Conservation (phyloP, 92 coral and sea anemone genomes). For the Epizoanthus ramosus region DNA sequence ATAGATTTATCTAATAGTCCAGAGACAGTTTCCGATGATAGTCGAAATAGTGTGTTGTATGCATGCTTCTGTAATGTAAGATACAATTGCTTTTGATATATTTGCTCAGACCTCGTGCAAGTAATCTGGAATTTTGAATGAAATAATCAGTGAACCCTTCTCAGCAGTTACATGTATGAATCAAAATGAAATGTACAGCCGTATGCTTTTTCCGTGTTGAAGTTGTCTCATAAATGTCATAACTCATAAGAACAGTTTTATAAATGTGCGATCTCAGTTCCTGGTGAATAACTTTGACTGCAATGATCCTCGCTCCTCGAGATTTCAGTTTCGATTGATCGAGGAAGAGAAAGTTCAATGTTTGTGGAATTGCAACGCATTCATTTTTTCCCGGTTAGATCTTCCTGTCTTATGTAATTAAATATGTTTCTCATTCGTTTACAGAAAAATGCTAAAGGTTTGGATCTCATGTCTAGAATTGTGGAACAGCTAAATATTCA, state of each 20-base stretch:
- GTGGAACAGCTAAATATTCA: conserved; percentile 81
- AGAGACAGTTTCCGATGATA: neutral
- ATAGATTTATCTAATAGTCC: neutral
- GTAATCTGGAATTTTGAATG: neutral
- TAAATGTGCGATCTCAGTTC: no score
- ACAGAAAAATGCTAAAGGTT: conserved; percentile 96
- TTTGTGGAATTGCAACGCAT: neutral
- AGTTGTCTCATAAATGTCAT: no score
- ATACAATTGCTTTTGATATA: neutral
- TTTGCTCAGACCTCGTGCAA: conserved; percentile 41
- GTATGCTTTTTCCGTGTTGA: no score
- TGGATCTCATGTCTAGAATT: conserved; percentile 82
- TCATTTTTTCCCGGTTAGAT: conserved; percentile 1
- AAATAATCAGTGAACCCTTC: no score
- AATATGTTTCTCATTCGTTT: conserved; percentile 24
- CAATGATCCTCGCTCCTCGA: no score
- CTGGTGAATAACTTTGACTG: no score
- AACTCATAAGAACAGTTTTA: no score
- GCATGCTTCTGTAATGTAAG: neutral
- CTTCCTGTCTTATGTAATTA: neutral
- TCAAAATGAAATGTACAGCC: neutral
- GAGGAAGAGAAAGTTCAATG: neutral
- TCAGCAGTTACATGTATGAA: no score
- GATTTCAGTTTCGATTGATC: neutral
- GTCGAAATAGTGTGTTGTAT: neutral